Percentiles rank a stretch among this genome's conserved stretches.
These are phyloP conservation scores for Trematocara marginatum DNA, from an alignment of 2,113 vertebrate genomes.

Conservation along the genomic window DNA sequence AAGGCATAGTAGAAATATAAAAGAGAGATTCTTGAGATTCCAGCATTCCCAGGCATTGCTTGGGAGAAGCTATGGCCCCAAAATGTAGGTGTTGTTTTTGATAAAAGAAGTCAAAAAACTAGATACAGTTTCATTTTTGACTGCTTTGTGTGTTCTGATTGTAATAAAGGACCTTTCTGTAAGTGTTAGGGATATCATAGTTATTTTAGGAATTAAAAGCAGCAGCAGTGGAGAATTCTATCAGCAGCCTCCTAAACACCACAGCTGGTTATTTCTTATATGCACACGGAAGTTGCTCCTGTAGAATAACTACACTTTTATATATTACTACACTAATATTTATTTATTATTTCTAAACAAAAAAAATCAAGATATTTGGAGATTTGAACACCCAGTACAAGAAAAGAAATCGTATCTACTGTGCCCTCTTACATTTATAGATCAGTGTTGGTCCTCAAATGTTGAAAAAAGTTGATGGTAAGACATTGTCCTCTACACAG, in stretches of 20 bases:
- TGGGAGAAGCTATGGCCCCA: background rate
- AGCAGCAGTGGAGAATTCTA: background rate
- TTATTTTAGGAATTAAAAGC: background rate
- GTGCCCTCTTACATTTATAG: background rate
- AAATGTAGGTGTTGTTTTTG: background rate
- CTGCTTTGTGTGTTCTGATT: background rate
- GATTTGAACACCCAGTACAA: background rate
- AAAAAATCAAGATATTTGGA: background rate
- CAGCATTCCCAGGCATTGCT: background rate
- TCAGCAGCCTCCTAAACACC: background rate
- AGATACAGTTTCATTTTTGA: background rate
- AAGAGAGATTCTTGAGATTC: background rate
- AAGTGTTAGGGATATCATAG: background rate
- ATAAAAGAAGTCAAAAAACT: background rate
- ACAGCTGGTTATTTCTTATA: background rate
- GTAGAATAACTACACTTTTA: background rate
- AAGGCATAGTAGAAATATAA: background rate
- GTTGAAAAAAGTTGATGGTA: background rate
- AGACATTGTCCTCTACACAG: background rate
- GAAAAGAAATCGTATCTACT: accelerated
- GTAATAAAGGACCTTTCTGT: background rate
- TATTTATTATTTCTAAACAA: background rate
- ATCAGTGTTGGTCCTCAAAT: background rate
- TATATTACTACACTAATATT: background rate
- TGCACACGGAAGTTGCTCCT: background rate